These are phyloP conservation scores for Bettongia penicillata DNA, from an alignment of 2,113 vertebrate species.

Conservation along the genomic window DNA sequence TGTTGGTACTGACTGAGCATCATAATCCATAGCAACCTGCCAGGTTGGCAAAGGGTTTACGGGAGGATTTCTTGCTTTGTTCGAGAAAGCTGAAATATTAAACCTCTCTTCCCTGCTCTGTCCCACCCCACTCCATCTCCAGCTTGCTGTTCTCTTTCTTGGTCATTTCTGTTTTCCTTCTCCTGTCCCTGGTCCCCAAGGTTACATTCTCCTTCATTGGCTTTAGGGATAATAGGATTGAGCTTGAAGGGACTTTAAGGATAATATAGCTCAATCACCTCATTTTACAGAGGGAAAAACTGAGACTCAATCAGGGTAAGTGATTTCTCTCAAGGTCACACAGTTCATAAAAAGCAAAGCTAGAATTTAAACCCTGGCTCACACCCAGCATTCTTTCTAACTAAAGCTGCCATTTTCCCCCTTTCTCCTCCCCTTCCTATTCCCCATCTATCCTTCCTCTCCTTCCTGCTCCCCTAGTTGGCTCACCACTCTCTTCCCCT, in stretches of 20 bases:
- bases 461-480: too few relatives aligned
- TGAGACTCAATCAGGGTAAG: neutral
- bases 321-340: neutral
- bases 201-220: neutral
- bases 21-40: constrained; percentile 75
- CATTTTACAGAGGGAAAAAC: neutral
- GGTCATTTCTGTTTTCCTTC: neutral
- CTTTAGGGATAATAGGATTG: neutral
- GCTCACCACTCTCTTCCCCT: neutral
- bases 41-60: constrained; percentile 73
- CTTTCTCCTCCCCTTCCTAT: neutral
- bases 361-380: neutral
- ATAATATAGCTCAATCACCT: neutral
- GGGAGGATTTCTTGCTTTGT: constrained; percentile 67
- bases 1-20: constrained; percentile 77
- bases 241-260: neutral
- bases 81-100: constrained; percentile 63
- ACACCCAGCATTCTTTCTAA: neutral
- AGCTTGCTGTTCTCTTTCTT: neutral
- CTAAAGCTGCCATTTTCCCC: neutral
- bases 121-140: neutral
- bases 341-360: neutral
- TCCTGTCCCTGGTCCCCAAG: neutral
- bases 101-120: constrained; percentile 34
- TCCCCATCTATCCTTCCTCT: neutral